phyloP scores from a whole-genome alignment of 2,888 invertebrate genomes.

The Cryptosula pallasiana region DNA sequence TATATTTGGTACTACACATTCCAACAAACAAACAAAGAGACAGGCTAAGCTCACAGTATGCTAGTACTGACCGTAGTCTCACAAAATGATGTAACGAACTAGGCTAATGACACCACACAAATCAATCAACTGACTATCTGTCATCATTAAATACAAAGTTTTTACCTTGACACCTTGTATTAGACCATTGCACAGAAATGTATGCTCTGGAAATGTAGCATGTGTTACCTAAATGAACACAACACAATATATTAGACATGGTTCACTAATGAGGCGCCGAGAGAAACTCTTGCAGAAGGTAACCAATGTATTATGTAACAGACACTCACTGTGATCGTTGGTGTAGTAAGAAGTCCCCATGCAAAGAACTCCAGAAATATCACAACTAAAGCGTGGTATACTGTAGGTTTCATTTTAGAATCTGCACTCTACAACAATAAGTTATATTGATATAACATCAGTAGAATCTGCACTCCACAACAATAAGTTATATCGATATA shows the following conservation, averaged over 20 bases:
- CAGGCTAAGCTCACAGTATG: too few species aligned
- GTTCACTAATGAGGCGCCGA: not conserved
- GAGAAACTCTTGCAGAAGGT: not conserved
- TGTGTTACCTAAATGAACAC: constrained; percentile 69
- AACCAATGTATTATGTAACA: not conserved
- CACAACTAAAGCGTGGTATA: constrained; percentile 96
- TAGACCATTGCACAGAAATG: constrained; percentile 98
- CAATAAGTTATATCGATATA: too few species aligned
- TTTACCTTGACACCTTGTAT: constrained; percentile 90
- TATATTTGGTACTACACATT: too few species aligned
- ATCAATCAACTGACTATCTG: too few species aligned
- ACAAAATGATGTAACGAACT: too few species aligned
- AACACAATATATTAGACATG: not conserved
- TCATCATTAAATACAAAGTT: too few species aligned
- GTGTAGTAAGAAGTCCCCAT: constrained; percentile 97
- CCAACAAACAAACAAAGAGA: too few species aligned
- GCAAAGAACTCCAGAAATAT: constrained; percentile 99
- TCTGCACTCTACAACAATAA: not conserved
- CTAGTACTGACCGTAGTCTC: too few species aligned
- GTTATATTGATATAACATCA: too few species aligned
- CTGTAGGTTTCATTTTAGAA: constrained; percentile 64
- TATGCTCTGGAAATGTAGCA: constrained; percentile 96
- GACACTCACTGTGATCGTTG: constrained; percentile 74
- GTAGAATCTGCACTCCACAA: too few species aligned
- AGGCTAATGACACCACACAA: too few species aligned